Evolutionary conservation across 53 echinoderm and acorn worm genomes (phyloP).

Genomic region (Astropecten irregularis): DNA sequence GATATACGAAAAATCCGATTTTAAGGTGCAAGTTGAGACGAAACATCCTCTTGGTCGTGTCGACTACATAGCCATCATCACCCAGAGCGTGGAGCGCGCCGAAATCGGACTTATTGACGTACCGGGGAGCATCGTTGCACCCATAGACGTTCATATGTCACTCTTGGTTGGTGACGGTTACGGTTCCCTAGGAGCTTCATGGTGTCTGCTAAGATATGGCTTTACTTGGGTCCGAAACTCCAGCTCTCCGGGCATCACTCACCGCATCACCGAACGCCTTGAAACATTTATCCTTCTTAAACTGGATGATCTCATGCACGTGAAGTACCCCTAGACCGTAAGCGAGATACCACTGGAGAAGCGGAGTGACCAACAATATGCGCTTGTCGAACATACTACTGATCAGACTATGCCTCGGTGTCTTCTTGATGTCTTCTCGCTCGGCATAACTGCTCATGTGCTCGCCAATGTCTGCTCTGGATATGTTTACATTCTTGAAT

Average conservation of each 20-base stretch:
- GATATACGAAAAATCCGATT: conserved; percentile 17
- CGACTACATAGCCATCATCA: background rate
- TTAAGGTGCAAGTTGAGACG: background rate
- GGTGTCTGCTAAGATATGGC: conserved; percentile 46
- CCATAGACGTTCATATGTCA: background rate
- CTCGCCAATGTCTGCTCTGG: background rate
- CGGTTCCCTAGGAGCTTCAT: conserved; percentile 52
- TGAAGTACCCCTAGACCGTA: conserved; percentile 6
- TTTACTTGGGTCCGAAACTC: conserved; percentile 35
- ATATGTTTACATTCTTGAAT: conserved; percentile 17
- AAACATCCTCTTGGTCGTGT: background rate
- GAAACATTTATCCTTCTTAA: background rate
- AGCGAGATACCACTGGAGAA: conserved; percentile 2
- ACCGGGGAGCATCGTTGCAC: background rate
- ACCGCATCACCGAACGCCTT: conserved; percentile 7
- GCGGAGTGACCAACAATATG: conserved; percentile 1
- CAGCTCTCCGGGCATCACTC: conserved; percentile 5
- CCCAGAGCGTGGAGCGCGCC: background rate
- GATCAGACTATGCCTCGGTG: conserved; percentile 12
- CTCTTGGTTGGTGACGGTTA: conserved; percentile 45
- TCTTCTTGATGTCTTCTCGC: background rate
- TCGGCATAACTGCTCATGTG: conserved; percentile 17
- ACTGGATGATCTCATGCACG: conserved; percentile 26
- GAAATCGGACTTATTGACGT: conserved; percentile 20
- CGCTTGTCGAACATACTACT: background rate